Evolutionary conservation across 2,113 vertebrate species (phyloP).

Genomic region (Platanista minor): DNA sequence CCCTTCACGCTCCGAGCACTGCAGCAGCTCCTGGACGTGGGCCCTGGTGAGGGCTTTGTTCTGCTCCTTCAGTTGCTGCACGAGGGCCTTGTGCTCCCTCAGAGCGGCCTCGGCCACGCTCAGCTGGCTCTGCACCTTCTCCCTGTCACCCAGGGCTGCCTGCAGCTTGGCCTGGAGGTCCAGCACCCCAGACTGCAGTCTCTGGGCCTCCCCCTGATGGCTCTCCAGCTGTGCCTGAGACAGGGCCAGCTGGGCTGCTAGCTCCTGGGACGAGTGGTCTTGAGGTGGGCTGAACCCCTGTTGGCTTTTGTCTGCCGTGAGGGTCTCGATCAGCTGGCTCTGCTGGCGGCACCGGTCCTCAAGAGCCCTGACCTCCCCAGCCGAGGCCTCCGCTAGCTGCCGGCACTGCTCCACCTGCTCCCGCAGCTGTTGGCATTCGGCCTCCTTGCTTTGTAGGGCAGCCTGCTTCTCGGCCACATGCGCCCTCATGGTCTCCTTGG

Average conservation of each 20-base stretch:
- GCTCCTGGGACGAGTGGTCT: conserved; percentile 74
- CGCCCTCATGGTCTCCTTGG: conserved; percentile 78
- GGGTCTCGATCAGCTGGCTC: conserved; percentile 67
- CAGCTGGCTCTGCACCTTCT: conserved; percentile 85
- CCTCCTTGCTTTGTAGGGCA: conserved; percentile 77
- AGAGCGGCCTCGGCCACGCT: conserved; percentile 79
- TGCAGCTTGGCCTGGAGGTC: conserved; percentile 85
- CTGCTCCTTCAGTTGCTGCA: conserved; percentile 89
- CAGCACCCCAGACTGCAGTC: conserved; percentile 81
- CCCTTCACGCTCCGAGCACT: conserved; percentile 84
- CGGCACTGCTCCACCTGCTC: conserved; percentile 74
- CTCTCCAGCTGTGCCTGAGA: conserved; percentile 86
- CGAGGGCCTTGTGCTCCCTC: conserved; percentile 83
- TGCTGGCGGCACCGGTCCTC: conserved; percentile 80
- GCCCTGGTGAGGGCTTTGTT: conserved; percentile 87
- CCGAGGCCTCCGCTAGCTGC: conserved; percentile 69
- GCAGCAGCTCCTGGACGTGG: conserved; percentile 88
- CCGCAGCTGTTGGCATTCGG: conserved; percentile 76
- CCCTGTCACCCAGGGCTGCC: conserved; percentile 77
- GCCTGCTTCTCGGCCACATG: conserved; percentile 81
- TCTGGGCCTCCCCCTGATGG: conserved; percentile 81
- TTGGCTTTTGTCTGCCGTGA: conserved; percentile 76
- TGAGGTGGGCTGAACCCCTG: conserved; percentile 71
- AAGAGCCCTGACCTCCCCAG: conserved; percentile 77
- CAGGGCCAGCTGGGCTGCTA: conserved; percentile 77